These are phyloP conservation scores for Drosophila robusta DNA, from an alignment of 2,888 invertebrate genomes.

Conservation along the genomic window DNA sequence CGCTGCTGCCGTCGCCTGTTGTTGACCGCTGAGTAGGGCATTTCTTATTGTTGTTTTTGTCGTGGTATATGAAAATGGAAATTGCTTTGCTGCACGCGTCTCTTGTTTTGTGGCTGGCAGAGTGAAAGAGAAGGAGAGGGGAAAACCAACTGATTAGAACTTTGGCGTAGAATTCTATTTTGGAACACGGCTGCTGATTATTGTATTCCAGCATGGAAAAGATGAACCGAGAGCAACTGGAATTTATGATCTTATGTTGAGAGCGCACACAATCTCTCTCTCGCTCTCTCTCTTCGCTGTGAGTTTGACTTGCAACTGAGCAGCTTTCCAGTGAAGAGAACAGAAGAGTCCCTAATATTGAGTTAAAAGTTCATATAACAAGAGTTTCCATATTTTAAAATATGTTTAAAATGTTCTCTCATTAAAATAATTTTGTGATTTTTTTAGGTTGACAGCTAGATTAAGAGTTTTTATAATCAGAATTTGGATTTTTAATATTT, in stretches of 20 bases:
- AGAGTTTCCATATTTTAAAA: too few relatives aligned
- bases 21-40: constrained; percentile 78
- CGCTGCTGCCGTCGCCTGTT: constrained; percentile 42
- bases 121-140: not conserved
- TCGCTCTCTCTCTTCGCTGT: not conserved
- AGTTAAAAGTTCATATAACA: too few relatives aligned
- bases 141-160: constrained; percentile 46
- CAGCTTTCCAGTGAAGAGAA: too few relatives aligned
- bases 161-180: constrained; percentile 52
- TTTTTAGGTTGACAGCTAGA: too few relatives aligned
- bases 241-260: constrained; percentile 2
- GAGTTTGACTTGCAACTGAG: not conserved
- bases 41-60: constrained; percentile 36
- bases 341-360: not conserved
- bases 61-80: constrained; percentile 58
- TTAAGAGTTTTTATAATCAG: too few relatives aligned
- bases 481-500: too few relatives aligned
- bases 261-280: constrained; percentile 2
- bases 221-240: not conserved
- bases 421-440: too few relatives aligned
- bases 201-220: constrained; percentile 20
- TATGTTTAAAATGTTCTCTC: too few relatives aligned
- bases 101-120: constrained; percentile 15
- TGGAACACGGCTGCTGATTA: constrained; percentile 27
- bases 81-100: constrained; percentile 50